Evolutionary conservation across 2,888 invertebrate genomes (phyloP), one percentile per base, ranked within the genome.

Genomic region (Hofmannophila pseudospretella): DNA sequence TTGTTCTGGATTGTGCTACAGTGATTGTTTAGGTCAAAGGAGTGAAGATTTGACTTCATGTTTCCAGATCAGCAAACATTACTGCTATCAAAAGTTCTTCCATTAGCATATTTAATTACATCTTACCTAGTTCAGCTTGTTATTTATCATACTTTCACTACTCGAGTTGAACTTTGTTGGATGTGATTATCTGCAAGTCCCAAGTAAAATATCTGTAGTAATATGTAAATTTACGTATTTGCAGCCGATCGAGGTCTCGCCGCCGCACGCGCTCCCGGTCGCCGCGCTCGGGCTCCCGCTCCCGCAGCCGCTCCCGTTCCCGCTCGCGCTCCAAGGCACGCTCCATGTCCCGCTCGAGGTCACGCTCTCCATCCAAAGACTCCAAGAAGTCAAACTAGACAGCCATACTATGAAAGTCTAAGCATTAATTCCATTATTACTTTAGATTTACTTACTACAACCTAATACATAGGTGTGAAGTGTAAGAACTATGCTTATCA

Each of bases 241-340:
- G 11, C 82, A 86, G 86, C 50, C 90, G 91, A 12, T 92, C 92
- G 48, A 88, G 91, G 55, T 92, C 92, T 13, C 82, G 85, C 36
- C 80, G 86, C 30, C 89, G 91, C 54, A 90, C 91, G 41, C 88
- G 91, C 38, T 92, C 92, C 10, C 89, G 90, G 51, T 78, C 88
- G 47, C 61, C 88, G 43, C 84, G 85, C 43, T 88, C 88, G 1
- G 86, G 88, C 25, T 88, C 88, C 3, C 82, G 86, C 42, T 72
- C 72, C 3, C 74, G 84, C 51, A 76, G 78, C 49, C 86, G 39
- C 29, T 10, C 76, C 49, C 80, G 88, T 42, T 85, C 86, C n/a
- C 81, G 85, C 47, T 85, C 88, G n/a, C 85, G 86, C 49, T 86
- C 86, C 46, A 85, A 82, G 64, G 80, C 77, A 38, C 74, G 86